Evolutionary conservation across 2,113 vertebrate genomes (phyloP).

Genomic region (Caracal caracal): DNA sequence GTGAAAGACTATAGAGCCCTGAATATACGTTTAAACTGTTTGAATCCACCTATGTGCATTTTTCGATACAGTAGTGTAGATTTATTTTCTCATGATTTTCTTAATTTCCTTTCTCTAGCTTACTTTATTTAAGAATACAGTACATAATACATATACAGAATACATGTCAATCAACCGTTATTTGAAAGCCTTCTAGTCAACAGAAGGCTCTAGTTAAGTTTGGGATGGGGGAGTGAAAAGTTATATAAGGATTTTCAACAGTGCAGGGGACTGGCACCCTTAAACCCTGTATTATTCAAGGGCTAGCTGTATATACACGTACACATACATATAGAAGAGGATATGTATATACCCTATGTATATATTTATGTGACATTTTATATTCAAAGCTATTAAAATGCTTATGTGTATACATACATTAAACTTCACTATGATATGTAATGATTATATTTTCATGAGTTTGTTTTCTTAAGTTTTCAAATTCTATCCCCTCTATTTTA

Average conservation of each 20-base stretch:
- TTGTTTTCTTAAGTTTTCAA: not conserved
- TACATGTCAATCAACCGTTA: not conserved
- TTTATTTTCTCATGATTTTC: not conserved
- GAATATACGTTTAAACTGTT: not conserved
- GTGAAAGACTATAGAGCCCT: not conserved
- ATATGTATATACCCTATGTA: not conserved
- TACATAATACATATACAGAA: not conserved
- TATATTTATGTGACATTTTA: not conserved
- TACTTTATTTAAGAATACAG: not conserved
- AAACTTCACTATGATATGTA: not conserved
- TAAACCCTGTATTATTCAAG: not conserved
- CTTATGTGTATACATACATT: not conserved
- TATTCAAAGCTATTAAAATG: not conserved
- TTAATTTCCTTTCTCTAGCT: not conserved
- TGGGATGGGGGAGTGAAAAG: not conserved
- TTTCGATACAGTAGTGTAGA: not conserved
- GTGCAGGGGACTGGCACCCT: not conserved
- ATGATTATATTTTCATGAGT: not conserved
- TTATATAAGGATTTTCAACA: not conserved
- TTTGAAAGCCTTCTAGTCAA: not conserved
- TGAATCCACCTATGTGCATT: not conserved
- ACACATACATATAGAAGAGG: not conserved
- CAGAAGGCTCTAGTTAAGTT: not conserved
- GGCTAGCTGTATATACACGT: not conserved
- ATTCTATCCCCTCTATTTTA: not conserved